Evolutionary conservation across 1,140 invertebrate species (phyloP), one percentile per base, ranked within the genome.

Genomic region (Drosophila navojoa): DNA sequence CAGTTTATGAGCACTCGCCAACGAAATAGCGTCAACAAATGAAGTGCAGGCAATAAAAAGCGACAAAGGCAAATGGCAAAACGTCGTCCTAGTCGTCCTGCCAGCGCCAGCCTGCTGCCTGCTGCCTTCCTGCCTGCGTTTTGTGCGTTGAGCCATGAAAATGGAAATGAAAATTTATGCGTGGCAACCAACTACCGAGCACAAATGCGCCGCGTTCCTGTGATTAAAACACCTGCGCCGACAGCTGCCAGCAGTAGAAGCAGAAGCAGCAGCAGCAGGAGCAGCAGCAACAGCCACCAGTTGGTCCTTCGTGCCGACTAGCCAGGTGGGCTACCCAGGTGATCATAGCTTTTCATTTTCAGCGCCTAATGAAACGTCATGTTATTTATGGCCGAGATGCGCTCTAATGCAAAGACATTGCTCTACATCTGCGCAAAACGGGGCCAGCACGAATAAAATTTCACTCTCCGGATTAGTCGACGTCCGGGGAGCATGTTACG

Each of bases 1-100:
- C 38, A 16, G 73, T 80, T 89, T 89, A 89, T 89, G 79, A 71
- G 80, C 70, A 11, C 40, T 44, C 52, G 32, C 29, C 38, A 49
- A 32, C 54, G 64, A 85, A 82, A 87, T 87, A 79, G 84, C 76
- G 73, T 69, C 77, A 89, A 79, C 84, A 89, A 89, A 89, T 89
- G 84, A 89, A 89, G 84, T 89, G 84, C 85, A 80, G 77, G 84
- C 84, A 89, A 89, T 89, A 89, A 89, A 87, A 89, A 72, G 85
- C 79, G 84, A 89, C 85, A 87, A 80, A 90, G 74, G 79, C 85
- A 84, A 89, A 89, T 89, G 84, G 84, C 77, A 40, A 64, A 71
- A 68, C 71, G 55, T 79, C 57, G 69, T 76, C 22, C 60, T 55
- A 47, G 62, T 58, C 27, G 53, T 71, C 58, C 63, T 55, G 15